Evolutionary conservation across 2,797 vertebrate species (phyloP).

Genomic region (Cetoscarus ocellatus): DNA sequence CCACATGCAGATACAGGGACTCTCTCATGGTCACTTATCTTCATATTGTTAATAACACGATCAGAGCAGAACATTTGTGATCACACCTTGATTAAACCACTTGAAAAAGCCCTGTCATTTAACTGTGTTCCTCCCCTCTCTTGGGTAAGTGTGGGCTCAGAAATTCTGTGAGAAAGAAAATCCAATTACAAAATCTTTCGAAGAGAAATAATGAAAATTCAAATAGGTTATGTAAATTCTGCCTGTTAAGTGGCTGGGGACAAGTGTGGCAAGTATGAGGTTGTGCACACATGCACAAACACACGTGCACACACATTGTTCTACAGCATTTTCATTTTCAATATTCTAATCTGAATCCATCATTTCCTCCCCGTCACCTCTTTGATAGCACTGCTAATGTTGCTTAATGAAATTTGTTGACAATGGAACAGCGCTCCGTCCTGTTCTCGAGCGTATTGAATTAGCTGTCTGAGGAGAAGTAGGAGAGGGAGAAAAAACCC

Average conservation of each 20-base stretch:
- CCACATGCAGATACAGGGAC: constrained; percentile 1
- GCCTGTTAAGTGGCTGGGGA: constrained; percentile 64
- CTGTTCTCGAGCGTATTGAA: constrained; percentile 59
- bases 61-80: constrained; percentile 24
- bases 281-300: constrained; percentile 11
- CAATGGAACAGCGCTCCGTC: constrained; percentile 51
- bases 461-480: constrained; percentile 57
- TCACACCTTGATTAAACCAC: constrained; percentile 39
- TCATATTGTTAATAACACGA: constrained; percentile 21
- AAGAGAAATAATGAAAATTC: constrained; percentile 74
- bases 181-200: constrained; percentile 70
- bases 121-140: constrained; percentile 33
- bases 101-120: constrained; percentile 48
- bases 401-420: constrained; percentile 71
- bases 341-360: constrained; percentile 63
- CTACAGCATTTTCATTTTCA: constrained; percentile 55
- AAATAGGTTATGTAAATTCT: constrained; percentile 76
- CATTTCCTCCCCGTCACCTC: constrained; percentile 61
- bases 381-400: constrained; percentile 65
- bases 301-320: constrained; percentile 18
- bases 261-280: constrained; percentile 45
- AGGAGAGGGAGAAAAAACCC: constrained; percentile 25
- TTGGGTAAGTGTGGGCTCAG: constrained; percentile 24
- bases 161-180: constrained; percentile 48
- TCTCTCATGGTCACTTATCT: not conserved